Conservation (phyloP, 37 sponge, comb jelly and placozoan genomes). For the Sycon ciliatum region DNA sequence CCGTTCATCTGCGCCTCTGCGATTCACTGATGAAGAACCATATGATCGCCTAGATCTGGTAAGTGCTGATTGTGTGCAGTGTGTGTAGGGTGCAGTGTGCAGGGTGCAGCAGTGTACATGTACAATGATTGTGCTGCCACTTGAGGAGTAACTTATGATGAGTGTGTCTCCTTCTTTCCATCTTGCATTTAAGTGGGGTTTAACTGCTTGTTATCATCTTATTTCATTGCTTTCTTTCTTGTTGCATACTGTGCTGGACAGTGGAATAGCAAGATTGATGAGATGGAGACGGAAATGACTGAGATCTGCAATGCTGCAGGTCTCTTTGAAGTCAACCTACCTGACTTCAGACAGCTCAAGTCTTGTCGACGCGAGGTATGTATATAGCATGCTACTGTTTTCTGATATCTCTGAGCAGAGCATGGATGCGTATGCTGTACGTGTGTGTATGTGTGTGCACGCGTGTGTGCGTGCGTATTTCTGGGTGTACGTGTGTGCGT, state of each 20-base stretch:
- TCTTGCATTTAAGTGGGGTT: too few relatives aligned
- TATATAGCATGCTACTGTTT: too few relatives aligned
- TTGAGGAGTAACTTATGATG: background rate
- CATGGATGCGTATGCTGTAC: too few relatives aligned
- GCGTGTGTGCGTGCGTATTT: too few relatives aligned
- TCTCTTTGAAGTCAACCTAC: constrained; percentile 90
- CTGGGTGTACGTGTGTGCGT: too few relatives aligned
- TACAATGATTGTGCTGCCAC: background rate
- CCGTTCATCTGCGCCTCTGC: constrained; percentile 79
- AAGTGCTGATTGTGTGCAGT: too few relatives aligned
- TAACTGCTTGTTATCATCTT: too few relatives aligned
- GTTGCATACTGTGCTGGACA: constrained; percentile 11
- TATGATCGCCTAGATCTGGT: constrained; percentile 74
- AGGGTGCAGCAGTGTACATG: background rate
- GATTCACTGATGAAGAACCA: constrained; percentile 42
- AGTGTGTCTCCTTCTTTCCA: background rate
- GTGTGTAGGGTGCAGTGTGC: background rate
- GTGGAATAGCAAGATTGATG: constrained; percentile 38
- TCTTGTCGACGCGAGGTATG: constrained; percentile 65
- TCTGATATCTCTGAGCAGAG: too few relatives aligned
- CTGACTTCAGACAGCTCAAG: constrained; percentile 96
- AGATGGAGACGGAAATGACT: constrained; percentile 78
- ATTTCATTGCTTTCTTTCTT: too few relatives aligned
- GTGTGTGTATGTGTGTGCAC: too few relatives aligned
- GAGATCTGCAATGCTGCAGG: constrained; percentile 58